Evolutionary conservation across 2,113 vertebrate species (phyloP).

Genomic region (Sinocyclocheilus rhinocerous): DNA sequence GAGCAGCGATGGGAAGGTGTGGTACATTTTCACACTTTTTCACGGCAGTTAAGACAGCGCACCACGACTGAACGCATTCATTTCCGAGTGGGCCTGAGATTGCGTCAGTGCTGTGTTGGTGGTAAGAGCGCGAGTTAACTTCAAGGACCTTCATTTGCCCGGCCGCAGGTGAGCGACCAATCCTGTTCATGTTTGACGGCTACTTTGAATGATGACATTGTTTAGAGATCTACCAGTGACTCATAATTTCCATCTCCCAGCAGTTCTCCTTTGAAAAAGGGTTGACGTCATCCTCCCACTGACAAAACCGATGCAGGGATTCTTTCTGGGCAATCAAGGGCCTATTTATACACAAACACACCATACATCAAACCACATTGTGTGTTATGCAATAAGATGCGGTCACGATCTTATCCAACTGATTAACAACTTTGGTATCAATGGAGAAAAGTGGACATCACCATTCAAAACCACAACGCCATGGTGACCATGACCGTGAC

Average conservation of each 20-base stretch:
- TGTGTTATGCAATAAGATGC: background rate
- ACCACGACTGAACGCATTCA: background rate
- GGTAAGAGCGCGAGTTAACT: background rate
- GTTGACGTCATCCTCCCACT: constrained; percentile 53
- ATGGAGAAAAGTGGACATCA: background rate
- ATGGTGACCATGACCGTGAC: constrained; percentile 51
- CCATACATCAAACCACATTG: background rate
- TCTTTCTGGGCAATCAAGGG: constrained; percentile 18
- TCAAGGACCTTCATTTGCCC: background rate
- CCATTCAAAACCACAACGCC: constrained; percentile 27
- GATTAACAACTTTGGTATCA: background rate
- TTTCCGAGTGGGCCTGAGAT: background rate
- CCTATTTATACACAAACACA: constrained; percentile 39
- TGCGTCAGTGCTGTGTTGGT: background rate
- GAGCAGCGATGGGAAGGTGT: background rate
- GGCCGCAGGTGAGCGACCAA: constrained; percentile 29
- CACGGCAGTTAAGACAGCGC: background rate
- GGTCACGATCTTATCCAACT: background rate
- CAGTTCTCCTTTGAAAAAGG: constrained; percentile 40
- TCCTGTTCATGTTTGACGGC: background rate
- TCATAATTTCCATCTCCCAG: constrained; percentile 50
- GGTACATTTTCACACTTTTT: background rate
- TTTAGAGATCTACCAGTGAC: constrained; percentile 37
- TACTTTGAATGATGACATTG: constrained; percentile 40
- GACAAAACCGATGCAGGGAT: constrained; percentile 33